These are phyloP conservation scores for Elymnias hypermnestra DNA, from an alignment of 1,140 invertebrate species.

Conservation along the genomic window DNA sequence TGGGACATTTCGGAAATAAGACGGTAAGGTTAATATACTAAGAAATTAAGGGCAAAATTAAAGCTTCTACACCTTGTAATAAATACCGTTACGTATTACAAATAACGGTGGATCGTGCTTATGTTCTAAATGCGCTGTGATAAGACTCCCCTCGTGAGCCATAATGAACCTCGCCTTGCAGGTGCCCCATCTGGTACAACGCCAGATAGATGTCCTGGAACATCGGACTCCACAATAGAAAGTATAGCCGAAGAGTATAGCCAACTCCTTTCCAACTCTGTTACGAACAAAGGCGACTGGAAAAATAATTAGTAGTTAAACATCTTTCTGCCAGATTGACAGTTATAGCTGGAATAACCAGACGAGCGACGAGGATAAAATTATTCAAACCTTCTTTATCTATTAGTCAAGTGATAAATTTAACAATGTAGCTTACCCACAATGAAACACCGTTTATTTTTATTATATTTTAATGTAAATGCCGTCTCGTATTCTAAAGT, in stretches of 20 bases:
- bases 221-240: conserved; percentile 34
- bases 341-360: too few relatives aligned
- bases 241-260: conserved; percentile 29
- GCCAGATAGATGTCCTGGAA: conserved; percentile 29
- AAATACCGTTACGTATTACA: conserved; percentile 27
- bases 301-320: conserved; percentile 3
- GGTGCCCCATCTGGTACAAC: conserved; percentile 36
- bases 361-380: too few relatives aligned
- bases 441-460: background rate
- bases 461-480: conserved; percentile 24
- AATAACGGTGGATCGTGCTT: conserved; percentile 24
- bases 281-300: conserved; percentile 33
- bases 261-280: conserved; percentile 30
- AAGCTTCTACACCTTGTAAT: conserved; percentile 21
- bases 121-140: conserved; percentile 22
- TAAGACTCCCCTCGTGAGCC: conserved; percentile 17
- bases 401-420: too few relatives aligned
- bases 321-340: too few relatives aligned
- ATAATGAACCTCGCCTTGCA: conserved; percentile 40
- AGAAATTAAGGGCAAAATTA: too few relatives aligned
- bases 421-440: too few relatives aligned
- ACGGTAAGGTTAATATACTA: too few relatives aligned
- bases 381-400: too few relatives aligned
- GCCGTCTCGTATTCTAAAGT: conserved; percentile 21
- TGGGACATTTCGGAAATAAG: too few relatives aligned